Conservation (phyloP, 2,113 vertebrate genomes). For the Silurus meridionalis region DNA sequence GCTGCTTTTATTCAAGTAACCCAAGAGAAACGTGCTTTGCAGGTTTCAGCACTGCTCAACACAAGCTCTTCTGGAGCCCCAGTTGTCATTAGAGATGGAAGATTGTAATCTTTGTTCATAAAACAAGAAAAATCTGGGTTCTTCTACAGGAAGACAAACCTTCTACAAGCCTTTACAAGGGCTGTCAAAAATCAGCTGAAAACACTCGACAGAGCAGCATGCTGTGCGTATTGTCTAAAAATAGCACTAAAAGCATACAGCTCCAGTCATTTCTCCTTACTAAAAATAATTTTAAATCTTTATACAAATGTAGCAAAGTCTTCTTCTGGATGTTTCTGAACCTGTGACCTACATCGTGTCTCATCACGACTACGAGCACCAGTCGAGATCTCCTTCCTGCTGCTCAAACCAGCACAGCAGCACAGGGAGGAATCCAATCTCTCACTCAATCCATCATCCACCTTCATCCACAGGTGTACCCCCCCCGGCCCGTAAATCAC, state of each 20-base stretch:
- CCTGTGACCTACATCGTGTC: not conserved
- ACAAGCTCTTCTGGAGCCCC: not conserved
- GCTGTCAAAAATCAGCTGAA: slow-evolving; percentile 18
- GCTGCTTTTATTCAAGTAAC: not conserved
- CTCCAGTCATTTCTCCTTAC: not conserved
- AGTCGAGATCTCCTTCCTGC: slow-evolving; percentile 51
- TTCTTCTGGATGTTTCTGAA: not conserved
- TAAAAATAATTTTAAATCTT: not conserved
- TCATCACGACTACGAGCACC: not conserved
- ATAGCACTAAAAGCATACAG: not conserved
- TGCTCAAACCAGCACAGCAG: slow-evolving; percentile 48
- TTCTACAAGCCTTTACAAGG: not conserved
- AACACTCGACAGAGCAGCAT: not conserved
- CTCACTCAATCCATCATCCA: not conserved
- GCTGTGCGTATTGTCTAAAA: not conserved
- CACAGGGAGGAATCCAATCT: slow-evolving; percentile 24
- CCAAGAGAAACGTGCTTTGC: not conserved
- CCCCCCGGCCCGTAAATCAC: slow-evolving; percentile 61
- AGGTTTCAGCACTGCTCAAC: too few relatives aligned
- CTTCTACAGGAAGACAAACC: not conserved
- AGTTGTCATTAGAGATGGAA: not conserved
- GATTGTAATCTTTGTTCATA: not conserved
- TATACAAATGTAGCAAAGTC: too few relatives aligned
- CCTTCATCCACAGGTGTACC: slow-evolving; percentile 26
- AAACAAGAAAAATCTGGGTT: not conserved